Evolutionary conservation across 2,113 vertebrate species (phyloP).

Genomic region (Mus spicilegus): DNA sequence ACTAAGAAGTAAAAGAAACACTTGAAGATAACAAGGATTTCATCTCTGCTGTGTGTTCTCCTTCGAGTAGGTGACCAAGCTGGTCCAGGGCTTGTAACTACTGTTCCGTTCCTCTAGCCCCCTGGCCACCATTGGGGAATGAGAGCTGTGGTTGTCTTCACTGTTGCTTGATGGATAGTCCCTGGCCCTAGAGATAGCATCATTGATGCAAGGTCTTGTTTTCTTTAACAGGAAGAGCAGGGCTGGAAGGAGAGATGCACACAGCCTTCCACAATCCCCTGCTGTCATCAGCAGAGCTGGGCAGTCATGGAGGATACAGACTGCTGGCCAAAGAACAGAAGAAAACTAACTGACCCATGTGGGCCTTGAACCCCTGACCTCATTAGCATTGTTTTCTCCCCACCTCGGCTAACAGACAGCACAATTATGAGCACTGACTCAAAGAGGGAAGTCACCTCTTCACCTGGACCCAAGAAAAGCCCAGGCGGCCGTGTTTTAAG

Average conservation of each 20-base stretch:
- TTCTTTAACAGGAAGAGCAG: not conserved
- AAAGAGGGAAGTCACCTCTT: slow-evolving; percentile 75
- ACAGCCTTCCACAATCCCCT: not conserved
- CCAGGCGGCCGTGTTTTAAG: slow-evolving; percentile 17
- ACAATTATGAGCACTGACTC: slow-evolving; percentile 69
- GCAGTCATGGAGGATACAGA: slow-evolving; percentile 35
- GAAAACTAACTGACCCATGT: slow-evolving; percentile 49
- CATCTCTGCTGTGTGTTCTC: not conserved
- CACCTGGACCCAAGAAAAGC: slow-evolving; percentile 67
- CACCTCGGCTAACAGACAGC: slow-evolving; percentile 44
- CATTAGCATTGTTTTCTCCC: slow-evolving; percentile 75
- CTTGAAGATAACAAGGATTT: not conserved
- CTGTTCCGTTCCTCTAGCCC: not conserved
- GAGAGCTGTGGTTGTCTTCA: not conserved
- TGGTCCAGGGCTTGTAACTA: not conserved
- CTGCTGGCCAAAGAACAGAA: slow-evolving; percentile 71
- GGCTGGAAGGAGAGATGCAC: not conserved
- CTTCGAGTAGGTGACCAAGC: not conserved
- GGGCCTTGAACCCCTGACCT: slow-evolving; percentile 72
- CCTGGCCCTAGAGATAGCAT: slow-evolving; percentile 16
- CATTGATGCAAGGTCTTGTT: not conserved
- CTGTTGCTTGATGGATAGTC: not conserved
- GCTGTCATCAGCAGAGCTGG: not conserved
- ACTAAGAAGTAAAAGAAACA: slow-evolving; percentile 11
- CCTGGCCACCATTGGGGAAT: not conserved